These are phyloP conservation scores for Dasypus novemcinctus DNA, from an alignment of 2,113 vertebrate genomes.

Conservation along the genomic window DNA sequence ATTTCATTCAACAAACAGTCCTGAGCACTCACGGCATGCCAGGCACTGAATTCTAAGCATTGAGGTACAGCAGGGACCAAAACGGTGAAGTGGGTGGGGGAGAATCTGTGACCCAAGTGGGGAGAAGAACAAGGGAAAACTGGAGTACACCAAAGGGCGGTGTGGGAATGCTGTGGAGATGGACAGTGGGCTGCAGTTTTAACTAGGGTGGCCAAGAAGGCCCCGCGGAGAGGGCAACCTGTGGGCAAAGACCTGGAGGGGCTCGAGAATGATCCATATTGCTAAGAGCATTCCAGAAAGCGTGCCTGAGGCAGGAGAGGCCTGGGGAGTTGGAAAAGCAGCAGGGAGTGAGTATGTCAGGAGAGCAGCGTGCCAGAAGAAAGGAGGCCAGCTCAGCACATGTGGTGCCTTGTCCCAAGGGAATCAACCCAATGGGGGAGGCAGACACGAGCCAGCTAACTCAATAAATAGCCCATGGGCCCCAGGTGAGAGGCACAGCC, in stretches of 20 bases:
- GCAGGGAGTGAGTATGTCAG: background rate
- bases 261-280: background rate
- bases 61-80: background rate
- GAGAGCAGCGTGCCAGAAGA: background rate
- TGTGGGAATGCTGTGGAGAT: fast-evolving
- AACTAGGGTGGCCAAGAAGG: background rate
- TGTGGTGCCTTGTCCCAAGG: background rate
- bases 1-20: background rate
- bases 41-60: background rate
- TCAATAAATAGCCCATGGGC: background rate
- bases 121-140: background rate
- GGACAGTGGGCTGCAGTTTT: background rate
- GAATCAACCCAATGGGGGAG: background rate
- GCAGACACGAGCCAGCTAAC: background rate
- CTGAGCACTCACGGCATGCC: background rate
- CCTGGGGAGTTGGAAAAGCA: background rate
- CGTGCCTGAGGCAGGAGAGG: background rate
- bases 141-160: fast-evolving
- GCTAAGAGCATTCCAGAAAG: background rate
- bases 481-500: background rate
- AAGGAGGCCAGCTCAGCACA: background rate
- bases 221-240: background rate
- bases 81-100: background rate
- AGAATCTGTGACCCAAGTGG: background rate
- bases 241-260: background rate